Evolutionary conservation across 2,797 vertebrate species (phyloP).

Genomic region (Centroberyx gerrardi): DNA sequence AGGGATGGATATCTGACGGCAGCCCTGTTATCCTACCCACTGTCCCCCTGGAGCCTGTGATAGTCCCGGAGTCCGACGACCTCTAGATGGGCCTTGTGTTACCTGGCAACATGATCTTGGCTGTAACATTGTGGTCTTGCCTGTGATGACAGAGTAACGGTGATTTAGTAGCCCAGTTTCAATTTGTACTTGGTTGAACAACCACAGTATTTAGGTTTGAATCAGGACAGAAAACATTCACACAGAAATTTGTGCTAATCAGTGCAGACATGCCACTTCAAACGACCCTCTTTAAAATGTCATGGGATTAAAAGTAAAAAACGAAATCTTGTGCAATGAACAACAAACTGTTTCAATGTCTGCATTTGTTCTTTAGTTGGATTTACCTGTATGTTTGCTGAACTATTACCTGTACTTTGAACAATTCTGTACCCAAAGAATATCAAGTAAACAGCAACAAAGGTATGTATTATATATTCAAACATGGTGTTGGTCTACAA

Average conservation of each 20-base stretch:
- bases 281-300: background rate
- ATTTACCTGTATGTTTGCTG: conserved; percentile 40
- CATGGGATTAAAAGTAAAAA: background rate
- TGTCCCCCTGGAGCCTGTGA: conserved; percentile 82
- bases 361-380: conserved; percentile 24
- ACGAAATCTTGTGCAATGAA: conserved; percentile 15
- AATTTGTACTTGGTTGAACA: background rate
- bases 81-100: conserved; percentile 81
- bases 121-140: conserved; percentile 15
- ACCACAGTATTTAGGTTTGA: conserved; percentile 7
- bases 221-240: conserved; percentile 6
- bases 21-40: conserved; percentile 89
- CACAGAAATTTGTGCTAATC: background rate
- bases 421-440: conserved; percentile 30
- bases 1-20: conserved; percentile 95
- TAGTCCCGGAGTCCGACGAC: conserved; percentile 94
- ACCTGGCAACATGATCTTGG: conserved; percentile 19
- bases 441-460: conserved; percentile 58
- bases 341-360: conserved; percentile 27
- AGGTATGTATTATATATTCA: background rate
- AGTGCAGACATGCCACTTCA: background rate
- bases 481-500: background rate
- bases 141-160: conserved; percentile 10
- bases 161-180: background rate
- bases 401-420: conserved; percentile 5